Base-by-base conservation (phyloP, 1,140 invertebrate genomes). In the Papilio polyxenes region DNA sequence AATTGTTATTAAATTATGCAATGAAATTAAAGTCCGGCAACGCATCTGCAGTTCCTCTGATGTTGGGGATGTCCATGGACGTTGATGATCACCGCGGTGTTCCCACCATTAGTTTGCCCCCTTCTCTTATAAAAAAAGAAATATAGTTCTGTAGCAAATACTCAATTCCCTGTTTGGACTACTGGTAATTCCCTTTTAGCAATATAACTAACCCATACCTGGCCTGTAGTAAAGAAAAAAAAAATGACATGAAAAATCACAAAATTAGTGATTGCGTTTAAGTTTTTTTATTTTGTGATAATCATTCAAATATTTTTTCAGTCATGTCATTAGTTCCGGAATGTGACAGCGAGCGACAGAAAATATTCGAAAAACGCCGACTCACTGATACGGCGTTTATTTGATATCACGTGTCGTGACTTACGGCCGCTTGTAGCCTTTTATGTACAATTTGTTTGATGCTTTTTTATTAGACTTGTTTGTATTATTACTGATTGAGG, bases 361-460 rank as follows among this genome's bases (percentile, higher is more conserved):
- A 8, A 65, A 65, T 65, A 65, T 23, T 65, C 20, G 62, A 6
- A 65, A 65, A 65, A 65, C 62, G 62, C 23, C 62, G 23, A 65
- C 62, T 65, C 62, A 65, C 62, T 65, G 62, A 65, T 31, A 65
- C 9, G 23, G 0, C 6, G 20, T 65, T 65, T 31, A 65, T 65
- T 65, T 31, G 62, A 65, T 65, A 65, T 65, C 20, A 65, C 10
- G 62, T 65, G 62, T 65, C 62, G 62, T 23, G 23, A 65, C 56
- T 59, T 10, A 59, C 56, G n/a, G 56, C 56, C 20, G 62, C 62
- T 65, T 31, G 62, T 31, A 65, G n/a, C 62, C 8, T 11, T 31
- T 31, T 31, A 65, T 65, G 23, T 65, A 23, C 62, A 23, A 65
- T 65, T 65, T 65, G 23, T 65, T 65, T 65, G 62, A 65, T 31